These are phyloP conservation scores for Tapera naevia DNA, from an alignment of 2,797 vertebrate species.

Conservation along the genomic window DNA sequence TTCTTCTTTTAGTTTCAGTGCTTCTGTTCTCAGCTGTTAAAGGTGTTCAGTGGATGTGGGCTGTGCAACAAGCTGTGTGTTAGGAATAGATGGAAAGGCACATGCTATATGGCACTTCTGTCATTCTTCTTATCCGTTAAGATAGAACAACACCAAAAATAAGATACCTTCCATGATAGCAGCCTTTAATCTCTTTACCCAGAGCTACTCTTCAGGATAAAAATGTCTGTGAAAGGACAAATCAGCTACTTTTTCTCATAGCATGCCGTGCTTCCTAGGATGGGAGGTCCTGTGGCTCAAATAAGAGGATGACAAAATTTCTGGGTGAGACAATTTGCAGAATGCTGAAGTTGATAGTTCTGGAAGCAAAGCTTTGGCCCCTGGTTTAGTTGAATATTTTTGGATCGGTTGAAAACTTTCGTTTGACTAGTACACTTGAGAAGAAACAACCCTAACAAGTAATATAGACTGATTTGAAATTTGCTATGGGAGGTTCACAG, in stretches of 20 bases:
- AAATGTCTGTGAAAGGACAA: not conserved
- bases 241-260: not conserved
- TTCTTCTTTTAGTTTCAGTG: not conserved
- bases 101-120: not conserved
- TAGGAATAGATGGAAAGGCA: not conserved
- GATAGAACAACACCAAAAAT: not conserved
- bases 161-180: not conserved
- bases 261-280: not conserved
- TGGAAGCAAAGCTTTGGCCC: not conserved
- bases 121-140: not conserved
- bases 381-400: not conserved
- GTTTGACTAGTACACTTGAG: not conserved
- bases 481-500: not conserved
- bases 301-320: not conserved
- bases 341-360: not conserved
- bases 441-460: not conserved
- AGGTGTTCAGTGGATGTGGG: not conserved
- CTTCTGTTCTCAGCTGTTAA: not conserved
- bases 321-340: not conserved
- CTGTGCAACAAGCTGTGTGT: rapidly evolving
- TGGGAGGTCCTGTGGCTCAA: not conserved
- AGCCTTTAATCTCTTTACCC: not conserved
- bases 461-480: not conserved
- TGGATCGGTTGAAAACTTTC: not conserved
- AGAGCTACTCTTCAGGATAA: not conserved